Base-by-base conservation (phyloP, 2,888 invertebrate species). In the Cryptocephalus primarius region DNA sequence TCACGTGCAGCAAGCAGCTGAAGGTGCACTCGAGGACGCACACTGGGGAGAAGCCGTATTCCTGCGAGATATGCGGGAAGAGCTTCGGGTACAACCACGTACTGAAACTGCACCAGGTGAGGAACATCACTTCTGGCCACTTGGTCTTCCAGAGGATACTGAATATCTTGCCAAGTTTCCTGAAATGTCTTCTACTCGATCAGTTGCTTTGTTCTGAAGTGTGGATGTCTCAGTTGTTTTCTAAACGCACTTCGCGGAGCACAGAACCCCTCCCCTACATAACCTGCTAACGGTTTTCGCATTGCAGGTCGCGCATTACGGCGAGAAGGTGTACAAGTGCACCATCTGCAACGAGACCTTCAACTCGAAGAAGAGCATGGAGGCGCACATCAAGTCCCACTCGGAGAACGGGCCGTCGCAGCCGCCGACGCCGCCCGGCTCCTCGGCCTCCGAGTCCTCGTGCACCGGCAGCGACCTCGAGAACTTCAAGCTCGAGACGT, bases 71-170 rank as follows among this genome's bases (percentile, higher is more conserved):
- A 55, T 92, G 91, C 63, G 85, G 88, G 50, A 87, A 91, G 54
- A 86, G 87, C 45, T 92, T 92, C 64, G 91, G 91, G 8, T 91
- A 92, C 70, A 91, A 91, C 66, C 91, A 91, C 66, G 91, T 92
- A 4, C 72, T 91, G 48, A 91, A 91, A 68, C 72, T 91, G 45
- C 92, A 92, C 50, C 68, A 69, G 51, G 51, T 51, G 39, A 13
- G 22, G 32, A 32, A 32, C 9, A 34, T 34, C n/a, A n/a, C n/a
- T n/a, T n/a, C n/a, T n/a, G n/a, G n/a, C n/a, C n/a, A n/a, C n/a
- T n/a, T n/a, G n/a, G n/a, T n/a, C n/a, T n/a, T n/a, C n/a, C n/a
- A n/a, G n/a, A n/a, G n/a, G n/a, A n/a, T n/a, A n/a, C n/a, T n/a
- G n/a, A n/a, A n/a, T n/a, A n/a, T n/a, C n/a, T n/a, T n/a, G n/a